Conservation (phyloP, 2,797 vertebrate genomes). For the Spondyliosoma cantharus region DNA sequence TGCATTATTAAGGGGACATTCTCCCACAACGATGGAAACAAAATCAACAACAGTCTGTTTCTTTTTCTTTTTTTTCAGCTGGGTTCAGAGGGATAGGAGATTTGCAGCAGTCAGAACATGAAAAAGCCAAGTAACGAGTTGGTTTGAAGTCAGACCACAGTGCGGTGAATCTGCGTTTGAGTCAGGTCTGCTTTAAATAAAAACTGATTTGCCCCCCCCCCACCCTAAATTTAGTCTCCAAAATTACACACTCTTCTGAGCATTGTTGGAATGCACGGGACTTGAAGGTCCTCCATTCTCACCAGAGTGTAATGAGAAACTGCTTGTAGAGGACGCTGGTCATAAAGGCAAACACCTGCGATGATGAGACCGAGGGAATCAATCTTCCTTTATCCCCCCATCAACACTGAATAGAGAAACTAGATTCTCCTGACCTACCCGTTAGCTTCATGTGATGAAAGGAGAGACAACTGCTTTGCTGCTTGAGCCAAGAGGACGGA, state of each 20-base stretch:
- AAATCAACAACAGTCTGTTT: slow-evolving; percentile 75
- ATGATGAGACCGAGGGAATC: slow-evolving; percentile 80
- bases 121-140: slow-evolving; percentile 84
- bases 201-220: slow-evolving; percentile 81
- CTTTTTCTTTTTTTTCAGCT: slow-evolving; percentile 64
- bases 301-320: slow-evolving; percentile 83
- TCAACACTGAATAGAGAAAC: slow-evolving; percentile 77
- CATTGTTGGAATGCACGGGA: slow-evolving; percentile 79
- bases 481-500: slow-evolving; percentile 36
- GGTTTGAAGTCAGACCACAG: slow-evolving; percentile 86
- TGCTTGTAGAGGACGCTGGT: slow-evolving; percentile 76
- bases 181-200: slow-evolving; percentile 88
- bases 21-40: slow-evolving; percentile 69
- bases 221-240: slow-evolving; percentile 82
- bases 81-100: slow-evolving; percentile 77
- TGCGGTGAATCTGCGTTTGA: slow-evolving; percentile 86
- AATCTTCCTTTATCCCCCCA: slow-evolving; percentile 81
- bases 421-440: slow-evolving; percentile 78
- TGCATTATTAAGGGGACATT: slow-evolving; percentile 53
- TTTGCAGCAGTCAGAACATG: slow-evolving; percentile 85
- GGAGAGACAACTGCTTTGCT: slow-evolving; percentile 63
- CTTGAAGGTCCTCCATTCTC: slow-evolving; percentile 78
- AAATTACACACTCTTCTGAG: slow-evolving; percentile 85
- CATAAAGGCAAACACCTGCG: slow-evolving; percentile 86
- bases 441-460: slow-evolving; percentile 75